These are phyloP conservation scores for Yasuhikotakia modesta DNA, from an alignment of 2,797 vertebrate genomes.

Conservation along the genomic window DNA sequence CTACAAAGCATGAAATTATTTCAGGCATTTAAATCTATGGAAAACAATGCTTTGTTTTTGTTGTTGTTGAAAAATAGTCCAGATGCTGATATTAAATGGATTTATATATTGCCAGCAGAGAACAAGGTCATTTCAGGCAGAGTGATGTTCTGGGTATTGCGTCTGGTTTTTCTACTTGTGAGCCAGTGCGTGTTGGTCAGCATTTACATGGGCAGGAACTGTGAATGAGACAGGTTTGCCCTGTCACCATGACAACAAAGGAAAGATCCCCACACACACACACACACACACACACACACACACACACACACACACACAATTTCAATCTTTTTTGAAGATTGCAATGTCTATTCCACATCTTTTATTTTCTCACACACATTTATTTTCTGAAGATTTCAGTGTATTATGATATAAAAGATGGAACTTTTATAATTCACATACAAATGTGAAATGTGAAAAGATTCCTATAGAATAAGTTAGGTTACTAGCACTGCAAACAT, in stretches of 20 bases:
- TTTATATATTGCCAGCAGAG: constrained; percentile 58
- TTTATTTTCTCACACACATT: no score
- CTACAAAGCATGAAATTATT: constrained; percentile 1
- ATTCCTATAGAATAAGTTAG: no score
- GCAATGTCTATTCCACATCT: no score
- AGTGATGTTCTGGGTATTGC: constrained; percentile 8
- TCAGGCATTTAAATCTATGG: not conserved
- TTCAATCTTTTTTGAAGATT: not conserved
- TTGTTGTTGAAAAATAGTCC: constrained; percentile 18
- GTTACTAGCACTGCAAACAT: no score
- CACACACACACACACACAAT: constrained; percentile 15
- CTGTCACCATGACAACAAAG: constrained; percentile 44
- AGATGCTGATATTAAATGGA: constrained; percentile 31
- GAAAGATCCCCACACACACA: constrained; percentile 16
- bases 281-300: no score
- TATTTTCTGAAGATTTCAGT: no score
- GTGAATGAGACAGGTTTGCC: constrained; percentile 35
- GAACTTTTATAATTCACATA: no score
- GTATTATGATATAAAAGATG: no score
- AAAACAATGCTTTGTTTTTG: constrained; percentile 21
- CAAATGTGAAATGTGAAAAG: no score
- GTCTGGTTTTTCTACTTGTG: constrained; percentile 17
- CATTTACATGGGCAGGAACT: constrained; percentile 6
- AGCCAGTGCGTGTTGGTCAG: constrained; percentile 20
- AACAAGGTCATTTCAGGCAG: constrained; percentile 40